Conservation (phyloP, 2,113 vertebrate genomes). For the Festucalex cinctus region DNA sequence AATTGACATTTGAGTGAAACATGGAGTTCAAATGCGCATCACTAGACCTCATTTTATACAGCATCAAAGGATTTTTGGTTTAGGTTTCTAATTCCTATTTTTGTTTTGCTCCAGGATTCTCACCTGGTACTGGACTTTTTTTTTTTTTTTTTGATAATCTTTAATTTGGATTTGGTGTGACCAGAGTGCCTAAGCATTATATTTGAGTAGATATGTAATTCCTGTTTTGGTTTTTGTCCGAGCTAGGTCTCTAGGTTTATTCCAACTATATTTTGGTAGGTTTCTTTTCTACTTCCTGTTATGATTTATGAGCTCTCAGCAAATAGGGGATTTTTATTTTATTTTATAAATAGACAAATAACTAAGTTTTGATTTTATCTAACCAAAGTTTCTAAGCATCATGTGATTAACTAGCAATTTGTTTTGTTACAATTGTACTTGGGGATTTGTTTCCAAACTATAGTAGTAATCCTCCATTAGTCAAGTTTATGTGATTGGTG, state of each 20-base stretch:
- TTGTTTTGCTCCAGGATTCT: not conserved
- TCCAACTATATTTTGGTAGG: not conserved
- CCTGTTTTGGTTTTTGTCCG: not conserved
- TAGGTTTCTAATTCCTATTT: not conserved
- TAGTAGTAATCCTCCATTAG: too few species aligned
- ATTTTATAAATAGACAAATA: too few species aligned
- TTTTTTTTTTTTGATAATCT: too few species aligned
- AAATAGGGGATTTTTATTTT: too few species aligned
- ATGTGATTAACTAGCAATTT: too few species aligned
- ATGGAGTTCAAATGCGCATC: not conserved
- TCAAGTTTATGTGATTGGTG: too few species aligned
- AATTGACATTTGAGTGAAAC: not conserved
- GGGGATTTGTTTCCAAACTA: too few species aligned
- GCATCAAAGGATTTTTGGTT: not conserved
- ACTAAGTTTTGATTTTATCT: too few species aligned
- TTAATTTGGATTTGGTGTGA: not conserved
- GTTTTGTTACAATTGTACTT: too few species aligned
- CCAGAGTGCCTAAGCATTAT: too few species aligned
- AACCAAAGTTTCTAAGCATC: too few species aligned
- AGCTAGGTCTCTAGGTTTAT: not conserved
- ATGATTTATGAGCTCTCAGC: not conserved
- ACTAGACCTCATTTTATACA: not conserved
- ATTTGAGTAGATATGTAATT: not conserved
- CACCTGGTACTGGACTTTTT: not conserved
- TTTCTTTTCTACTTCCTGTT: not conserved